These are phyloP conservation scores for Elgaria multicarinata DNA, from an alignment of 2,113 vertebrate species.

Conservation along the genomic window DNA sequence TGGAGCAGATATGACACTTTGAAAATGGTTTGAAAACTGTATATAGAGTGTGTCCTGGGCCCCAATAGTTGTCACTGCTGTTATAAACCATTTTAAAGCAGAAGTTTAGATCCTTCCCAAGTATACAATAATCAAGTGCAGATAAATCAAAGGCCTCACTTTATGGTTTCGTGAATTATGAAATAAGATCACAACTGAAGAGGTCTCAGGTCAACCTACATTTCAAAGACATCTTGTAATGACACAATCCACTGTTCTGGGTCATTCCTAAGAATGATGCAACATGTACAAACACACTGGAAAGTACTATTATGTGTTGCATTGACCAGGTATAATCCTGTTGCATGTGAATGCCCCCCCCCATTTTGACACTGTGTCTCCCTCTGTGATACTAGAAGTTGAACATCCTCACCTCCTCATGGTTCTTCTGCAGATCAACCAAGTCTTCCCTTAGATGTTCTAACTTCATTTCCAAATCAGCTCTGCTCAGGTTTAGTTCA, in stretches of 20 bases:
- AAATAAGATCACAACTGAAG: background rate
- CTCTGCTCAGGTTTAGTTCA: slow-evolving; percentile 82
- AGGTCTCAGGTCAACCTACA: background rate
- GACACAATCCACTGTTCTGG: background rate
- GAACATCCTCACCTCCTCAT: slow-evolving; percentile 67
- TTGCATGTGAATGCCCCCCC: background rate
- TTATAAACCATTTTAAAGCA: too few species aligned
- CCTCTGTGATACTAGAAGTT: background rate
- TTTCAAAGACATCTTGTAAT: background rate
- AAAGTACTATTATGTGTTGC: background rate
- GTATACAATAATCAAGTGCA: background rate
- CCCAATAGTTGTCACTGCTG: too few species aligned
- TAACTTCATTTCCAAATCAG: slow-evolving; percentile 88
- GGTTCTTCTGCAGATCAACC: slow-evolving; percentile 67
- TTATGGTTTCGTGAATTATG: background rate
- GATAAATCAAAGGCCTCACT: background rate
- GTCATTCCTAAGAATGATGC: background rate
- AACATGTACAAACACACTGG: background rate
- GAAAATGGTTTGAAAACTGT: too few species aligned
- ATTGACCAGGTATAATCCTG: background rate
- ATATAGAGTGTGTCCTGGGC: too few species aligned
- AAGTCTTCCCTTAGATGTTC: slow-evolving; percentile 88
- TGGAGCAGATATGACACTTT: background rate
- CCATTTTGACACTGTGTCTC: background rate
- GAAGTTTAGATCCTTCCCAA: too few species aligned